phyloP scores from a whole-genome alignment of 2,888 invertebrate genomes.

The Tupiocoris notatus region DNA sequence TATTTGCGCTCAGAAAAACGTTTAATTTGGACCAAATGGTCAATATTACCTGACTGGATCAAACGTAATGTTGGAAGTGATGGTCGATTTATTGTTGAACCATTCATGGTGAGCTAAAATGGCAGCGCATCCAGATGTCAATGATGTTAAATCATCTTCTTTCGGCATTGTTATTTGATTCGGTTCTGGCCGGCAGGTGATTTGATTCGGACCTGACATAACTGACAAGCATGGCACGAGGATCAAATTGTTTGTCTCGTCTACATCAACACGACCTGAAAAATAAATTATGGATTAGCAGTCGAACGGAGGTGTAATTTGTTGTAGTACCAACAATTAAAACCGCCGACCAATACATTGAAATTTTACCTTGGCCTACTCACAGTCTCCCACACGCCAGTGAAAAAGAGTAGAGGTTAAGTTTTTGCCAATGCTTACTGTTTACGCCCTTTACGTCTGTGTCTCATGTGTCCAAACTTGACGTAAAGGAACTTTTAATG shows the following conservation, averaged over 20 bases:
- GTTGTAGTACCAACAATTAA: too few relatives aligned
- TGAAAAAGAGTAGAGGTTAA: too few relatives aligned
- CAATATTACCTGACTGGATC: conserved; percentile 43
- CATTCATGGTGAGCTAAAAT: conserved; percentile 65
- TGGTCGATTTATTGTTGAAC: conserved; percentile 36
- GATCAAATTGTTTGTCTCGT: conserved; percentile 22
- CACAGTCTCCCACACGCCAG: too few relatives aligned
- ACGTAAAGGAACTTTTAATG: too few relatives aligned
- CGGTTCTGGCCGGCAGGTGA: not conserved
- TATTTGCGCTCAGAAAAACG: too few relatives aligned
- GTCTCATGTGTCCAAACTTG: too few relatives aligned
- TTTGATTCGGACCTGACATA: not conserved
- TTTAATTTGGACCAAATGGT: too few relatives aligned
- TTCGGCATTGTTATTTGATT: not conserved
- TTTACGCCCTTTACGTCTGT: too few relatives aligned
- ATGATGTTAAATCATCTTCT: conserved; percentile 59
- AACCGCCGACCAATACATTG: too few relatives aligned
- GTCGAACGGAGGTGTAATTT: too few relatives aligned
- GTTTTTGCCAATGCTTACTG: too few relatives aligned
- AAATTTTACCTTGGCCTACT: too few relatives aligned
- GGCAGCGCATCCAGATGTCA: conserved; percentile 66
- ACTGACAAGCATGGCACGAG: conserved; percentile 38
- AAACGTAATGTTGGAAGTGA: conserved; percentile 19
- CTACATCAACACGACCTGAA: conserved; percentile 6
- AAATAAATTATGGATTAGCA: conserved; percentile 3